Evolutionary conservation across 2,113 vertebrate genomes (phyloP).

Genomic region (Trichomycterus rosablanca): DNA sequence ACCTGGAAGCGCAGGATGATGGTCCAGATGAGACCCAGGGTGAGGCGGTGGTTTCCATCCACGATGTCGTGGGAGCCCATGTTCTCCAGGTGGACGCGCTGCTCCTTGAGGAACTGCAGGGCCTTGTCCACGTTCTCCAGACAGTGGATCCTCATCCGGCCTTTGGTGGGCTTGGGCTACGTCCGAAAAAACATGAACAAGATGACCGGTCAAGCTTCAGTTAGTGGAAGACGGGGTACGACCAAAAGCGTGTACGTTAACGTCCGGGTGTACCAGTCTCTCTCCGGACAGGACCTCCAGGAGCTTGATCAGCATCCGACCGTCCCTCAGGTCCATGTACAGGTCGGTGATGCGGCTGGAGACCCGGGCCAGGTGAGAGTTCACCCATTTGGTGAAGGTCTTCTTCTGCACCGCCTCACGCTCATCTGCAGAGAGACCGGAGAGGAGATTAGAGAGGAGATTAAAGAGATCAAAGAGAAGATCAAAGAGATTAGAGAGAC

Average conservation of each 20-base stretch:
- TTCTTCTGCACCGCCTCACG: slow-evolving; percentile 91
- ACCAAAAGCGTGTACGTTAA: too few species aligned
- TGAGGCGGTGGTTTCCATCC: slow-evolving; percentile 93
- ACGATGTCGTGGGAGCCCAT: slow-evolving; percentile 97
- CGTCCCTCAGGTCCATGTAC: slow-evolving; percentile 84
- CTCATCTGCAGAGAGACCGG: slow-evolving; percentile 72
- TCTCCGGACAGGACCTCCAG: slow-evolving; percentile 87
- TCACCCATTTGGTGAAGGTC: slow-evolving; percentile 91
- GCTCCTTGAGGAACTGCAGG: slow-evolving; percentile 97
- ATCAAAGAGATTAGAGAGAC: too few species aligned
- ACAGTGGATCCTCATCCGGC: slow-evolving; percentile 95
- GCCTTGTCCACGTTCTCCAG: slow-evolving; percentile 97
- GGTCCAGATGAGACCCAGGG: slow-evolving; percentile 94
- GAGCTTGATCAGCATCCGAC: slow-evolving; percentile 89
- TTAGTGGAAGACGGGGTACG: too few species aligned
- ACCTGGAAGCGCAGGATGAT: slow-evolving; percentile 98
- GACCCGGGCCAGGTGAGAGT: slow-evolving; percentile 82
- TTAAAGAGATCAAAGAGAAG: too few species aligned
- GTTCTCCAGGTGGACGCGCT: slow-evolving; percentile 94
- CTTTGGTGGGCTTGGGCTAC: slow-evolving; percentile 93
- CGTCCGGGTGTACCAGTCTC: slow-evolving; percentile 82
- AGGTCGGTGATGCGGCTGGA: slow-evolving; percentile 86
- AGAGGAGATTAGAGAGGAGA: too few species aligned
- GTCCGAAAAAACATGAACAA: background rate
- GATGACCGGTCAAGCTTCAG: too few species aligned